Conservation (phyloP, 1,140 invertebrate genomes). For the Latrodectus geometricus region DNA sequence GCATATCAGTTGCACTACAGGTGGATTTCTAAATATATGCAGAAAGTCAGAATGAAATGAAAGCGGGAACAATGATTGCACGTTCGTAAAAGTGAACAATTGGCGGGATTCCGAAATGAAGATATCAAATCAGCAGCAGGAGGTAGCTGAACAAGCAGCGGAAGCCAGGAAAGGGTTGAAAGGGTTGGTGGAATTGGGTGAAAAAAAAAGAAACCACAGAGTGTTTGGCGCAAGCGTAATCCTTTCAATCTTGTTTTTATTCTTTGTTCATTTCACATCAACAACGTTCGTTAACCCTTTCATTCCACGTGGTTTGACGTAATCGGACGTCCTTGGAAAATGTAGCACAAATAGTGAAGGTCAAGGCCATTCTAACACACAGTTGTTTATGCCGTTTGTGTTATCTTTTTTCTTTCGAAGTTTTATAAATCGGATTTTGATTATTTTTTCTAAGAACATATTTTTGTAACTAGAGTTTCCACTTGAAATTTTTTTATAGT, state of each 20-base stretch:
- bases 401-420: background rate
- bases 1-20: too few species aligned
- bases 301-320: constrained; percentile 52
- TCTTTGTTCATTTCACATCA: background rate
- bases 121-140: background rate
- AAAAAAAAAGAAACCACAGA: background rate
- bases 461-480: background rate
- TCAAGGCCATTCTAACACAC: constrained; percentile 31
- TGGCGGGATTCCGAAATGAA: background rate
- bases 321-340: constrained; percentile 43
- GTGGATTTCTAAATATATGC: too few species aligned
- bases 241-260: constrained; percentile 8
- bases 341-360: constrained; percentile 46
- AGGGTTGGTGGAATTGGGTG: constrained; percentile 27
- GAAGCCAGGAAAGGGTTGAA: constrained; percentile 6
- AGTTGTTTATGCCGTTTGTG: background rate
- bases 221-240: constrained; percentile 13
- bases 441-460: too few species aligned
- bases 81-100: background rate
- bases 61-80: too few species aligned
- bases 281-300: constrained; percentile 58
- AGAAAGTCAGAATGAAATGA: too few species aligned
- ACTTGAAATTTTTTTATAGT: background rate
- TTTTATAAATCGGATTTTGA: background rate
- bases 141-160: background rate